Percentiles rank a stretch among this genome's conserved stretches.
Evolutionary conservation across 2,113 vertebrate genomes (phyloP).

Genomic region (Neodon shergylaensis): DNA sequence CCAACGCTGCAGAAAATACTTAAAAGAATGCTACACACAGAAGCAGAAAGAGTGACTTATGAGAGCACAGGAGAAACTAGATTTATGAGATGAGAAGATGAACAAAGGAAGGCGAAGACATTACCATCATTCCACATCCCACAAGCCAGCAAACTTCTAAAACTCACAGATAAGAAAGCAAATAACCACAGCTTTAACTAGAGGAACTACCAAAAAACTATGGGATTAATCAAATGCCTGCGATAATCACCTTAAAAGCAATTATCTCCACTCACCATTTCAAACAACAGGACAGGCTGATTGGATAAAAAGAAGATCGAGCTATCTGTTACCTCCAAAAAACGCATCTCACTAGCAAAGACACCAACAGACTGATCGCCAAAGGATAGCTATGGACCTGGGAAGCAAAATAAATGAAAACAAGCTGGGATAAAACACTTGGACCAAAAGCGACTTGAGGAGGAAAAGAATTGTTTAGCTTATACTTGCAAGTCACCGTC

Average conservation of each 20-base stretch:
- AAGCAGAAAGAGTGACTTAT: not conserved
- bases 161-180: not conserved
- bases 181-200: not conserved
- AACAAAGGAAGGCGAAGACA: not conserved
- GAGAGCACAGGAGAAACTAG: not conserved
- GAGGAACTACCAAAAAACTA: not conserved
- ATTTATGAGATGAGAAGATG: not conserved
- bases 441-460: not conserved
- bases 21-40: not conserved
- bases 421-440: not conserved
- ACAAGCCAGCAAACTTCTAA: not conserved
- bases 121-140: accelerated
- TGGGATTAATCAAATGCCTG: not conserved
- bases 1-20: not conserved
- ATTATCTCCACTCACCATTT: not conserved
- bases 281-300: not conserved
- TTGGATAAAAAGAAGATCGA: not conserved
- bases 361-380: not conserved
- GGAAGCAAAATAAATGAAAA: not conserved
- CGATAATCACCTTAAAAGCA: not conserved
- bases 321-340: not conserved
- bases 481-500: not conserved
- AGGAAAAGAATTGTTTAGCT: not conserved
- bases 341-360: no score
- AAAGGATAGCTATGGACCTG: not conserved